Evolutionary conservation across 2,888 invertebrate genomes (phyloP).

Genomic region (Heliothis peltigera): DNA sequence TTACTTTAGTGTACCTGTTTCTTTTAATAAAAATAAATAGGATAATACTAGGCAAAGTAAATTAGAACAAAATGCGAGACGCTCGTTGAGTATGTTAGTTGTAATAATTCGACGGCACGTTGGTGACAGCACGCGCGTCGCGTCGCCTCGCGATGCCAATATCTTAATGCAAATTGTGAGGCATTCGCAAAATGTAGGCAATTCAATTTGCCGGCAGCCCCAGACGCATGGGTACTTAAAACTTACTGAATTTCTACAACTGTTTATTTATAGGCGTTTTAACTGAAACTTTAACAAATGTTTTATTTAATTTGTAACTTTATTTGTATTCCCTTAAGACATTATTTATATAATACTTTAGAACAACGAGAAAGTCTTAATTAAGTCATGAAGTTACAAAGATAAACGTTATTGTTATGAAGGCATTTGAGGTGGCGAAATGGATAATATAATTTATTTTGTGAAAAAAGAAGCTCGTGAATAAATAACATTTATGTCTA

Average conservation of each 20-base stretch:
- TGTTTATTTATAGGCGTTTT: constrained; percentile 40
- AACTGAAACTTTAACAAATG: constrained; percentile 20
- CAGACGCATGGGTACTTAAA: constrained; percentile 51
- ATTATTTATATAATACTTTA: constrained; percentile 4
- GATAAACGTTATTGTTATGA: constrained; percentile 10
- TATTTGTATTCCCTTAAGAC: constrained; percentile 11
- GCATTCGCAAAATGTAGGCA: constrained; percentile 48
- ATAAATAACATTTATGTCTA: neutral
- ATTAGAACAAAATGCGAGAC: constrained; percentile 9
- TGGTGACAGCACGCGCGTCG: constrained; percentile 9
- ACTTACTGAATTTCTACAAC: constrained; percentile 42
- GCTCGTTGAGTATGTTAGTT: neutral
- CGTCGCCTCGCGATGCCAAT: constrained; percentile 17
- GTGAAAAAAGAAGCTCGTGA: neutral
- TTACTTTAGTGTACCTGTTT: no score
- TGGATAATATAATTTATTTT: neutral
- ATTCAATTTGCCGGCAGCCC: constrained; percentile 50
- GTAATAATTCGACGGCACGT: constrained; percentile 12
- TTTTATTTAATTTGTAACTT: constrained; percentile 25
- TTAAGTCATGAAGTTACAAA: constrained; percentile 1
- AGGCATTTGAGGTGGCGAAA: neutral
- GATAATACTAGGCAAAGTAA: neutral
- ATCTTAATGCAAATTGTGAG: constrained; percentile 55
- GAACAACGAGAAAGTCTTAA: neutral
- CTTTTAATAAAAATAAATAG: no score